Percentiles rank a stretch among this genome's conserved stretches.
Evolutionary conservation across 2,888 invertebrate genomes (phyloP).

Genomic region (Eupeodes latifasciatus): DNA sequence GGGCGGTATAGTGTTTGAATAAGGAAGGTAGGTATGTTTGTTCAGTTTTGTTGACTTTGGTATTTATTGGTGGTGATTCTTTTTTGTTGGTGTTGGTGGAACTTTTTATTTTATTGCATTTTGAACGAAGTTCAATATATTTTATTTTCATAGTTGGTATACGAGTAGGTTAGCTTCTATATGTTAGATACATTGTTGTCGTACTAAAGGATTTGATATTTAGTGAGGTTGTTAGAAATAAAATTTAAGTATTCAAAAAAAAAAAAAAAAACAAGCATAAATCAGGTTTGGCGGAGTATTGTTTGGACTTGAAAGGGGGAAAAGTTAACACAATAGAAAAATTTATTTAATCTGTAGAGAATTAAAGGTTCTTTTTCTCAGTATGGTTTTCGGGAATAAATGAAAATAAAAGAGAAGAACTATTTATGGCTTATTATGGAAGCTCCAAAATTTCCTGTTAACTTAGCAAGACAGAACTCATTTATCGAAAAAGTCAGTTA

Average conservation of each 20-base stretch:
- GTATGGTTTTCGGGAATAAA: too few relatives aligned
- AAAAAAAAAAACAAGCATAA: not conserved
- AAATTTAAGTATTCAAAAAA: not conserved
- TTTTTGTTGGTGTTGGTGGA: not conserved
- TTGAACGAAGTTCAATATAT: constrained; percentile 65
- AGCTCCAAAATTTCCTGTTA: too few relatives aligned
- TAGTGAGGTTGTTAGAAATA: constrained; percentile 7
- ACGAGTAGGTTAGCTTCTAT: too few relatives aligned
- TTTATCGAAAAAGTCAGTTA: too few relatives aligned
- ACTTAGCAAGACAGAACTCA: too few relatives aligned
- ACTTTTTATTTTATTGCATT: constrained; percentile 44
- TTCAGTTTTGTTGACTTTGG: constrained; percentile 60
- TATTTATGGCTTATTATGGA: too few relatives aligned
- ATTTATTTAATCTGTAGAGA: too few relatives aligned
- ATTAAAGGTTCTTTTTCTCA: too few relatives aligned
- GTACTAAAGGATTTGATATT: constrained; percentile 25
- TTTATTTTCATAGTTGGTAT: not conserved
- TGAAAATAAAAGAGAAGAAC: too few relatives aligned
- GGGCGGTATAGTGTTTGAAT: constrained; percentile 48
- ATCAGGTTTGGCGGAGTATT: too few relatives aligned
- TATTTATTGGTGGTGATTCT: constrained; percentile 54
- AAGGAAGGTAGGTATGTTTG: constrained; percentile 49
- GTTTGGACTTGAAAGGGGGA: too few relatives aligned
- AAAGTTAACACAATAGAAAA: too few relatives aligned
- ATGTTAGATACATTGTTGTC: not conserved